A percentile compares a stretch with the other conserved stretches of the same genome.
Conservation (phyloP, 2,888 invertebrate genomes). For the Druceiella hillmani region DNA sequence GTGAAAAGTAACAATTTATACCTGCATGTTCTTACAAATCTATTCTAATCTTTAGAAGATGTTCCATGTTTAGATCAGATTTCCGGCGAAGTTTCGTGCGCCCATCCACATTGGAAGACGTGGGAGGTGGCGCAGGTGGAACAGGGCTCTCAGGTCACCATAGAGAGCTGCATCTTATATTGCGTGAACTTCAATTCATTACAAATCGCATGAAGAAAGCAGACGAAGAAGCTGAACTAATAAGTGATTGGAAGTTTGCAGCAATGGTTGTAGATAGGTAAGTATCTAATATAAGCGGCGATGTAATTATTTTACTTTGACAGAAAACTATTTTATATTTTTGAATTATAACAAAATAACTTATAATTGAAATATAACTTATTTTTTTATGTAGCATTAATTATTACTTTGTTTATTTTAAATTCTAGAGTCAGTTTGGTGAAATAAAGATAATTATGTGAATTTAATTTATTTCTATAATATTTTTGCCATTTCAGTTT, state of each 20-base stretch:
- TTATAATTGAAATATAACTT: too few relatives aligned
- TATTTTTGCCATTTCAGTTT: too few relatives aligned
- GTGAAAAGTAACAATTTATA: too few relatives aligned
- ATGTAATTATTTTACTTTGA: too few relatives aligned
- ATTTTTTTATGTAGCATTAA: too few relatives aligned
- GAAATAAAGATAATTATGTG: too few relatives aligned
- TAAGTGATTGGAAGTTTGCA: conserved; percentile 97
- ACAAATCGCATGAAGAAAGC: conserved; percentile 91
- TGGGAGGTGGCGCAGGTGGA: conserved; percentile 33
- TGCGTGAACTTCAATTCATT: conserved; percentile 91
- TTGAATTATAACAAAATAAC: too few relatives aligned
- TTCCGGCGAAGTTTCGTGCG: conserved; percentile 60
- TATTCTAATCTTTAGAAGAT: conserved; percentile 31
- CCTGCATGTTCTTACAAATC: too few relatives aligned
- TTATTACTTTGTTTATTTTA: too few relatives aligned
- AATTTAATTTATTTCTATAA: too few relatives aligned
- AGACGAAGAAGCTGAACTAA: conserved; percentile 88
- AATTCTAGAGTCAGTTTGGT: too few relatives aligned
- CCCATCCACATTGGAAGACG: conserved; percentile 75
- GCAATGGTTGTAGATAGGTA: conserved; percentile 96
- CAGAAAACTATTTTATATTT: too few relatives aligned
- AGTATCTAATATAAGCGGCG: conserved; percentile 18
- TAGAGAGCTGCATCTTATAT: conserved; percentile 83
- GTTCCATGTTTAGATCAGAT: conserved; percentile 50
- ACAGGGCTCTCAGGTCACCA: conserved; percentile 64